Evolutionary conservation across 2,797 vertebrate genomes (phyloP), one percentile per base, ranked within the genome.

Genomic region (Cercopithecus petaurista): DNA sequence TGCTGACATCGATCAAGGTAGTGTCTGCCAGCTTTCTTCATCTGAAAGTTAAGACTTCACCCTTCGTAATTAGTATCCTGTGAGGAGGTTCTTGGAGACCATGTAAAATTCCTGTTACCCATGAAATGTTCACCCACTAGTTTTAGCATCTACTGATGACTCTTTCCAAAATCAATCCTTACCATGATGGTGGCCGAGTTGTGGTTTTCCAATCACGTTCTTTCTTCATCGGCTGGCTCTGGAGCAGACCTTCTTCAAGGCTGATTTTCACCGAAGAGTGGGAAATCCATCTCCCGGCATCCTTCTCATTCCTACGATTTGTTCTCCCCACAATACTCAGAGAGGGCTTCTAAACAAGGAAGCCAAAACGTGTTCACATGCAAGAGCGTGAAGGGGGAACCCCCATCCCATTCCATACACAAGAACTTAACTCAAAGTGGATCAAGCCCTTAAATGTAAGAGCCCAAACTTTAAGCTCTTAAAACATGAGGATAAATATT

Each of bases 121-220:
- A 7, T 9, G n/a, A 50, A 36, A 39, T 13, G 13, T 8, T 36
- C 17, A 79, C 46, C 36, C 43, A 17, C 30, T n/a, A 15, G 76
- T 36, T n/a, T 70, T 43, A 67, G 50, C 72, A 17, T 33, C 90
- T 4, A 36, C n/a, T 43, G 48, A 41, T 39, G 41, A 48, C 39
- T 76, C 72, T 30, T 67, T 19, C 70, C 72, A 10, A 19, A 26
- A 33, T 41, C 46, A 22, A 0, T 17, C 10, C 33, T 46, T 10
- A 2, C 52, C 4, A 2, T 1, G 0, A 36, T 11, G 39, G 13
- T 1, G 13, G 61, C 15, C 22, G 3, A 19, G 8, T 3, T 21
- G 24, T 85, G 36, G n/a, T 30, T 72, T 87, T 86, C 43, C 8
- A 43, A 1, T n/a, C 7, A n/a, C 8, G 0, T 22, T 48, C 76